Evolutionary conservation across 1,140 invertebrate genomes (phyloP).

Genomic region (Acromyrmex heyeri): DNA sequence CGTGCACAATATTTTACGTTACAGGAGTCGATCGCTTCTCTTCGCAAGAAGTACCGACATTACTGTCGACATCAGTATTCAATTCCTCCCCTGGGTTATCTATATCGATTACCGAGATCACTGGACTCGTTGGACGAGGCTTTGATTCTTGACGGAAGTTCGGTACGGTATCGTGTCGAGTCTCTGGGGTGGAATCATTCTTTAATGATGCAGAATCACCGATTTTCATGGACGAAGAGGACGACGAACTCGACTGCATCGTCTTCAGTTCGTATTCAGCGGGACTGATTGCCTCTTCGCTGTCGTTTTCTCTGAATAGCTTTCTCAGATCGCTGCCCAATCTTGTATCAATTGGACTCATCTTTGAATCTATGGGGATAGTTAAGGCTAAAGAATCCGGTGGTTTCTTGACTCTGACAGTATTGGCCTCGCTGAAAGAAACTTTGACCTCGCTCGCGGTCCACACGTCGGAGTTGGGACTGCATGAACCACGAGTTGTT

Average conservation of each 20-base stretch:
- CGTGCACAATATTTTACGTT: constrained; percentile 37
- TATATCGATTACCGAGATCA: constrained; percentile 60
- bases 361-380: constrained; percentile 73
- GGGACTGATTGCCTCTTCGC: constrained; percentile 46
- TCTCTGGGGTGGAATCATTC: constrained; percentile 24
- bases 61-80: constrained; percentile 4
- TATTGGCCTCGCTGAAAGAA: constrained; percentile 82
- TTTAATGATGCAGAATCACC: not conserved
- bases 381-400: constrained; percentile 70
- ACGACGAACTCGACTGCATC: constrained; percentile 65
- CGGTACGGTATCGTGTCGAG: not conserved
- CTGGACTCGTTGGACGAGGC: constrained; percentile 68
- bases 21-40: constrained; percentile 46
- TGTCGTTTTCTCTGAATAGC: constrained; percentile 73
- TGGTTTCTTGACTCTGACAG: constrained; percentile 66
- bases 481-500: constrained; percentile 76
- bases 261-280: constrained; percentile 65
- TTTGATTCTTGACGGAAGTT: constrained; percentile 64
- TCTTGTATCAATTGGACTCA: constrained; percentile 73
- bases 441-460: constrained; percentile 83
- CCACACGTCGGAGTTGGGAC: constrained; percentile 85
- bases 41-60: not conserved
- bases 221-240: constrained; percentile 67
- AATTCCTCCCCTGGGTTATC: constrained; percentile 20
- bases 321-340: constrained; percentile 75